phyloP scores from a whole-genome alignment of 2,113 vertebrate genomes.

The Psettodes erumei region DNA sequence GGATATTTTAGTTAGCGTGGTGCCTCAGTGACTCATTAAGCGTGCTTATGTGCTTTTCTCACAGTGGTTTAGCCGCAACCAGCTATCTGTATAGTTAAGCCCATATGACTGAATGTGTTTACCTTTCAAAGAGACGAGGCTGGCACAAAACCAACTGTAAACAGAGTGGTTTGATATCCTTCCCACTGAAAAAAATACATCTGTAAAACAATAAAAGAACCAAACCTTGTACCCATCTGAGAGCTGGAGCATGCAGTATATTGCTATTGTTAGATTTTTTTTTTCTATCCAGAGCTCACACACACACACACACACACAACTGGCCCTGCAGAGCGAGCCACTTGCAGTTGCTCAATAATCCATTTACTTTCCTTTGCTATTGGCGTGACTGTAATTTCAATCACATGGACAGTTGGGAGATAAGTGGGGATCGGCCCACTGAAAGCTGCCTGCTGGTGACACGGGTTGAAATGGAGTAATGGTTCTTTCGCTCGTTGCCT shows the following conservation, averaged over 20 bases:
- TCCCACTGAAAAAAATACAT: constrained; percentile 1
- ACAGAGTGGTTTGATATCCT: constrained; percentile 18
- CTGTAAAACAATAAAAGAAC: constrained; percentile 32
- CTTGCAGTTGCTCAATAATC: constrained; percentile 75
- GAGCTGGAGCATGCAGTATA: constrained; percentile 30
- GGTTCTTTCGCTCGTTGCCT: constrained; percentile 42
- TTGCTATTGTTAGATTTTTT: constrained; percentile 44
- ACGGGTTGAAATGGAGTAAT: constrained; percentile 59
- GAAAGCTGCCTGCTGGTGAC: constrained; percentile 60
- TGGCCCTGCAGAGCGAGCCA: constrained; percentile 43
- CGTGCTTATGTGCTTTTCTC: neutral
- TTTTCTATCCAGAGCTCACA: constrained; percentile 36
- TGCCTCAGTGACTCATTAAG: neutral
- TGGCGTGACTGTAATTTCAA: constrained; percentile 70
- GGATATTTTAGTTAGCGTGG: neutral
- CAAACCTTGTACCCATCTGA: constrained; percentile 7
- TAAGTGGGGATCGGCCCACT: constrained; percentile 44
- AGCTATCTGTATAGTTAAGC: constrained; percentile 1
- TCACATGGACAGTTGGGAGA: constrained; percentile 57
- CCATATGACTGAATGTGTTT: neutral
- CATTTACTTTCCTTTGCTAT: constrained; percentile 70
- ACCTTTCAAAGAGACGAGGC: neutral
- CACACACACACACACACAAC: constrained; percentile 29
- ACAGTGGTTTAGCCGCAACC: neutral
- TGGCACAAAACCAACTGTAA: constrained; percentile 5